These are phyloP conservation scores for Promerops cafer DNA, from an alignment of 2,113 vertebrate species.

Conservation along the genomic window DNA sequence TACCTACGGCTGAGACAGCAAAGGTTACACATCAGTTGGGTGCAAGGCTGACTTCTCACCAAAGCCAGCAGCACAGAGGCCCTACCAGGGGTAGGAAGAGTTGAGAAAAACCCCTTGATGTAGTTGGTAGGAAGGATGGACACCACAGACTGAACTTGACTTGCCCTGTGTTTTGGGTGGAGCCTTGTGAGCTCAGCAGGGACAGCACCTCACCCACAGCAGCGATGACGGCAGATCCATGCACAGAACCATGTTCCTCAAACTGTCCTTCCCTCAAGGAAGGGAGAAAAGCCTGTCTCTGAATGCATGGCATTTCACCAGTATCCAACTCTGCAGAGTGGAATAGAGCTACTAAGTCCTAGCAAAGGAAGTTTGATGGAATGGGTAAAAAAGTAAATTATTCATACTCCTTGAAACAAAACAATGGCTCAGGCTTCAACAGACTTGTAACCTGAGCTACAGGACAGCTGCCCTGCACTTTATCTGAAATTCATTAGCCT, in stretches of 20 bases:
- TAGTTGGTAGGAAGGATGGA: not conserved
- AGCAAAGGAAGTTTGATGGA: not conserved
- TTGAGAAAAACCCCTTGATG: not conserved
- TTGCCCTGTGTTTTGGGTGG: not conserved
- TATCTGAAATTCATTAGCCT: slow-evolving; percentile 17
- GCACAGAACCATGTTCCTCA: not conserved
- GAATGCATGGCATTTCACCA: not conserved
- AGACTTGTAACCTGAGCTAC: not conserved
- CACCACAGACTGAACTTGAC: not conserved
- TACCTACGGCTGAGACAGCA: not conserved
- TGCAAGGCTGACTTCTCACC: not conserved
- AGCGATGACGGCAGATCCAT: not conserved
- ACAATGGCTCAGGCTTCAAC: not conserved
- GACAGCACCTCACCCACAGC: not conserved
- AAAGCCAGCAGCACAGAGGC: not conserved
- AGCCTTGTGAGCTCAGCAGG: not conserved
- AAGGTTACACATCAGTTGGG: too few species aligned
- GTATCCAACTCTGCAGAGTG: accelerated
- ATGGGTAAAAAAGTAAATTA: not conserved
- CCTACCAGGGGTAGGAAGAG: not conserved
- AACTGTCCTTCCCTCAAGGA: not conserved
- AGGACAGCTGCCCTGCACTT: not conserved
- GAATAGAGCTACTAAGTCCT: not conserved
- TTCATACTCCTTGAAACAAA: not conserved
- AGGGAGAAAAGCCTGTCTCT: not conserved